Percentiles rank a stretch among this genome's conserved stretches.
phyloP scores from a whole-genome alignment of 2,113 vertebrate species.

The Stegastes partitus region DNA sequence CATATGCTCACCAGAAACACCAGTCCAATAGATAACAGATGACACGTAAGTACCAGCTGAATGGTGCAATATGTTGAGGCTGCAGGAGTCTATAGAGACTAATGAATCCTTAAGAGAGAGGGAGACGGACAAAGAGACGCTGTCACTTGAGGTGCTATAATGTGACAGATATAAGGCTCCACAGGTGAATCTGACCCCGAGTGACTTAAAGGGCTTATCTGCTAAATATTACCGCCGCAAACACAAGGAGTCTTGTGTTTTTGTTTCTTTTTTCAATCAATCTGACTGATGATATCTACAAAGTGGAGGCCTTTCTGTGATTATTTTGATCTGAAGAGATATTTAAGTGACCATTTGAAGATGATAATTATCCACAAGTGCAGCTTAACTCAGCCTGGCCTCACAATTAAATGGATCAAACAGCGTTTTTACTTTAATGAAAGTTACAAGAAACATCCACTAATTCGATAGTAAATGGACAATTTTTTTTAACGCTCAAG shows the following conservation, averaged over 20 bases:
- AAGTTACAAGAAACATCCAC: slow-evolving; percentile 11
- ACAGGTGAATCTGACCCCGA: slow-evolving; percentile 73
- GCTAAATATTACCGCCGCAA: neutral
- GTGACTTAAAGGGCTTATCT: neutral
- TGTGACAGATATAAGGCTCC: slow-evolving; percentile 62
- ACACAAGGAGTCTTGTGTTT: neutral
- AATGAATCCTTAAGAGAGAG: slow-evolving; percentile 83
- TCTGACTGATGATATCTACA: slow-evolving; percentile 23
- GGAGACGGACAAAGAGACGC: slow-evolving; percentile 65
- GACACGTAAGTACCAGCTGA: slow-evolving; percentile 84
- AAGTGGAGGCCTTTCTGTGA: neutral
- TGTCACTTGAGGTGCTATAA: slow-evolving; percentile 34
- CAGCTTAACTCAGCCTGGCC: slow-evolving; percentile 35
- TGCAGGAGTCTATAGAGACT: slow-evolving; percentile 79
- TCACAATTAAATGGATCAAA: slow-evolving; percentile 43
- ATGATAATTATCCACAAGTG: slow-evolving; percentile 37
- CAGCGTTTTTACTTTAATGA: neutral
- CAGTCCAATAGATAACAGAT: slow-evolving; percentile 85
- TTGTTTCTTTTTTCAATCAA: neutral
- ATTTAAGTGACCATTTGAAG: slow-evolving; percentile 22
- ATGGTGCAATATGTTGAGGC: slow-evolving; percentile 82
- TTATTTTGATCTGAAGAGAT: slow-evolving; percentile 17
- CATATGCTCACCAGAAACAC: slow-evolving; percentile 83
- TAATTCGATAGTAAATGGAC: neutral
- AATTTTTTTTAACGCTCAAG: neutral